Evolutionary conservation across 2,888 invertebrate genomes (phyloP), one percentile per base, ranked within the genome.

Genomic region (Chymomyza fuscimana): DNA sequence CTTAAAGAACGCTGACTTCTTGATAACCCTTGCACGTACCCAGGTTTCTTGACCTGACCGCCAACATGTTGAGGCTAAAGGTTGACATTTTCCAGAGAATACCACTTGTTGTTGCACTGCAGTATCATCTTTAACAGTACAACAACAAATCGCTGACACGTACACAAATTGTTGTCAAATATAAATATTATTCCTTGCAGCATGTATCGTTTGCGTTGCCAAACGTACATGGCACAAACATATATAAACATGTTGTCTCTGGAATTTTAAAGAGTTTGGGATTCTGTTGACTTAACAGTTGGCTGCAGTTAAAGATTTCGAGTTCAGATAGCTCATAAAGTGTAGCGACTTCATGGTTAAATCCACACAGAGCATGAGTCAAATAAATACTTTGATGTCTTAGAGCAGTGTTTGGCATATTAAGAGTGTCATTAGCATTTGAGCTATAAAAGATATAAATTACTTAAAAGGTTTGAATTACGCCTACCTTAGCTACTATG

Each of bases 201-300:
- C 54, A 16, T 9, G 40, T 54, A 2, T 19, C 19, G 10, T 15
- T 54, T 54, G 40, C 40, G 40, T 5, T 32, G 5, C 6, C 32
- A 32, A 46, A 15, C 12, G 25, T 25, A 25, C 25, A 25, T 25
- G 25, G 25, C 2, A 25, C 9, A 32, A 1, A 32, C 32, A 32
- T 32, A 54, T 54, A 54, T 54, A 19, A 16, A 15, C 15, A 54
- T 19, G 62, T 63, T 68, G 29, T 40, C 69, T 63, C 54, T 74
- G 77, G 86, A 84, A 86, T 83, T 81, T 86, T 75, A 79, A 83
- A 76, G 72, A 76, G 77, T 63, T 60, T 61, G 50, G 50, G 51
- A 60, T 70, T 67, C 67, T 70, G 50, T 76, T 66, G 32, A 5
- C 32, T 32, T 32, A 7, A 32, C 32, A 32, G 32, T 32, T 32